These are phyloP conservation scores for Lacerta viridis DNA, from an alignment of 2,797 vertebrate genomes.

Conservation along the genomic window DNA sequence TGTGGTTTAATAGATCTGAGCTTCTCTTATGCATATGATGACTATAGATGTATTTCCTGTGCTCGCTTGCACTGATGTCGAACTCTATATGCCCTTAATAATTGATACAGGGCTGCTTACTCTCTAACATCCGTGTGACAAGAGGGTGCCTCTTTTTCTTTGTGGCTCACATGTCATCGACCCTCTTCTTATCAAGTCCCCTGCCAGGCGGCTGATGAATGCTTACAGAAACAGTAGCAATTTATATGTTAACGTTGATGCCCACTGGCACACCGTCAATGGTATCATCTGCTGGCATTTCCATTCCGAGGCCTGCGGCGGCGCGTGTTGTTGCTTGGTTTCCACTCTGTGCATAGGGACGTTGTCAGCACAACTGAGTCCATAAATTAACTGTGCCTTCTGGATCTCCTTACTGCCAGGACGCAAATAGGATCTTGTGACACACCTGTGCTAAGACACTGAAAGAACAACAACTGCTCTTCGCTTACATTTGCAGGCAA, in stretches of 20 bases:
- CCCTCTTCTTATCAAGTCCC: not conserved
- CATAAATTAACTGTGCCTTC: not conserved
- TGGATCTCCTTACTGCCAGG: not conserved
- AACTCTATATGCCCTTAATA: constrained; percentile 3
- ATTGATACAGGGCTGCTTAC: constrained; percentile 1
- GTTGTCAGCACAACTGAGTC: not conserved
- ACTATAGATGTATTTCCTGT: not conserved
- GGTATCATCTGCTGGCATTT: constrained; percentile 32
- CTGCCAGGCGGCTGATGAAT: constrained; percentile 14
- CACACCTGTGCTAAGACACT: not conserved
- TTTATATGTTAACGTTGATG: not conserved
- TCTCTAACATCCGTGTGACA: not conserved
- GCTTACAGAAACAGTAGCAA: constrained; percentile 22
- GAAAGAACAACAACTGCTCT: too few species aligned
- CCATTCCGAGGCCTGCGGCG: not conserved
- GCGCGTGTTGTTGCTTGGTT: constrained; percentile 7
- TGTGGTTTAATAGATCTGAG: not conserved
- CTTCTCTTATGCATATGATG: not conserved
- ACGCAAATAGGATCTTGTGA: not conserved
- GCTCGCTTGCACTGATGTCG: not conserved
- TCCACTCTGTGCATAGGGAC: constrained; percentile 8
- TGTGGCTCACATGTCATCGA: constrained; percentile 10
- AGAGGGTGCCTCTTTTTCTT: constrained; percentile 1
- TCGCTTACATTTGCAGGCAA: too few species aligned
- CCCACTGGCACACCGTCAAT: constrained; percentile 2